Percentiles rank a stretch among this genome's conserved stretches.
Evolutionary conservation across 2,888 invertebrate species (phyloP).

Genomic region (Meiosimyza platycephala): DNA sequence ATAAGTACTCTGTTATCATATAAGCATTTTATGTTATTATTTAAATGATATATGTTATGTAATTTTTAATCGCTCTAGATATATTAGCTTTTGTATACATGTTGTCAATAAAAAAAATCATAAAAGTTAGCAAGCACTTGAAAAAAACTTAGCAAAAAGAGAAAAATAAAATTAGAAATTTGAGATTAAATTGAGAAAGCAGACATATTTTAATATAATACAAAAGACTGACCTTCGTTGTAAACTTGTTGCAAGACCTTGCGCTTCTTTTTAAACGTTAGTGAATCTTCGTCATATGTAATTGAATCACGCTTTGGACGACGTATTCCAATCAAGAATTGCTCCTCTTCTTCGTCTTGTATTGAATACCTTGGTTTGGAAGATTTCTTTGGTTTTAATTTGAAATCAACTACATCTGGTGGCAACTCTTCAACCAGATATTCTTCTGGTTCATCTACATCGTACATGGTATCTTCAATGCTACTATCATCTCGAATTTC

Average conservation of each 20-base stretch:
- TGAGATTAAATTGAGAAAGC: slow-evolving; percentile 1
- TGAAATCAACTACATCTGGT: slow-evolving; percentile 67
- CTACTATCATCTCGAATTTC: slow-evolving; percentile 74
- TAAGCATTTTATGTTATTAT: slow-evolving; percentile 56
- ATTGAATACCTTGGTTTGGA: slow-evolving; percentile 70
- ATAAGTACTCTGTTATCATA: slow-evolving; percentile 66
- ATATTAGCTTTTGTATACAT: background rate
- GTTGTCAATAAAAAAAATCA: background rate
- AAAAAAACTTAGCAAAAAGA: background rate
- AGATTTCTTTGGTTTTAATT: slow-evolving; percentile 67
- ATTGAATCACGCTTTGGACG: slow-evolving; percentile 69
- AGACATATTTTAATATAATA: background rate
- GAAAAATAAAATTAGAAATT: slow-evolving; percentile 1
- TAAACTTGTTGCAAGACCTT: slow-evolving; percentile 76
- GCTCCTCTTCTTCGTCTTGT: slow-evolving; percentile 71
- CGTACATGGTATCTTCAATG: slow-evolving; percentile 70
- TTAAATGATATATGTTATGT: background rate
- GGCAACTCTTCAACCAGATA: slow-evolving; percentile 71
- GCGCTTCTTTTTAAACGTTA: slow-evolving; percentile 78
- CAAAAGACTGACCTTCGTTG: slow-evolving; percentile 61
- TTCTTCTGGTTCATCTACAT: slow-evolving; percentile 69
- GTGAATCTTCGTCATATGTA: slow-evolving; percentile 73
- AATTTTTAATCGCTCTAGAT: background rate
- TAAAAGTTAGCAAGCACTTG: background rate
- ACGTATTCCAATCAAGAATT: slow-evolving; percentile 69